Evolutionary conservation across 2,113 vertebrate species (phyloP), one percentile per base, ranked within the genome.

Genomic region (Melanerpes formicivorus): DNA sequence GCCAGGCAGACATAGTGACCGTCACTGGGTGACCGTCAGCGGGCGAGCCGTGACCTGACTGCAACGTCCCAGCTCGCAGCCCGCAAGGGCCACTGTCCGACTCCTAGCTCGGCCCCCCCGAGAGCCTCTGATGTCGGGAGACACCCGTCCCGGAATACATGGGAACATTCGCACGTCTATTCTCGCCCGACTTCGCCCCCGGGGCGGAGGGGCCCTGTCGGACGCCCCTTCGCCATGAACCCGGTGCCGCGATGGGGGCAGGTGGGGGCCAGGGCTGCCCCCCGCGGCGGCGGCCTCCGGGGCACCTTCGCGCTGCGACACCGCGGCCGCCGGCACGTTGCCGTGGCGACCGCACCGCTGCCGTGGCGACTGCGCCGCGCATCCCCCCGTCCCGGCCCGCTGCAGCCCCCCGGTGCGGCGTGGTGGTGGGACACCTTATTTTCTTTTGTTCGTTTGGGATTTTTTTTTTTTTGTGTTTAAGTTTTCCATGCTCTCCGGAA

Each of bases 351-450:
- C n/a, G 34, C 42, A 5, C 80, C 22, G 50, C 69, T 21, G 27
- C 90, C 59, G n/a, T 62, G 80, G 64, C 77, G 67, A 90, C 90
- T n/a, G 40, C 48, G 4, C 80, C 23, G 44, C 69, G 21, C 90
- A 95, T 94, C 88, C 94, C 94, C 87, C 76, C 85, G 37, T 17
- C 42, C 48, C 54, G 29, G 22, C 14, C 14, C 29, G 16, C 15
- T 17, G 18, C 55, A 55, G 25, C 34, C 40, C 30, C 42, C 42
- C n/a, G 6, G 12, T 29, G 8, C 30, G 21, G n/a, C 12, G 40
- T 10, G 29, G 29, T 10, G 42, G 29, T 52, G 29, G 52, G 52
- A 8, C 32, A 50, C 56, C 18, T 60, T 14, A 8, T 44, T 40
- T 25, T 44, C 40, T 44, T 52, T 52, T 25, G 50, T 52, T 25